Percentiles rank a stretch among this genome's conserved stretches.
Evolutionary conservation across 1,140 invertebrate genomes (phyloP).

Genomic region (Bombus sylvicola): DNA sequence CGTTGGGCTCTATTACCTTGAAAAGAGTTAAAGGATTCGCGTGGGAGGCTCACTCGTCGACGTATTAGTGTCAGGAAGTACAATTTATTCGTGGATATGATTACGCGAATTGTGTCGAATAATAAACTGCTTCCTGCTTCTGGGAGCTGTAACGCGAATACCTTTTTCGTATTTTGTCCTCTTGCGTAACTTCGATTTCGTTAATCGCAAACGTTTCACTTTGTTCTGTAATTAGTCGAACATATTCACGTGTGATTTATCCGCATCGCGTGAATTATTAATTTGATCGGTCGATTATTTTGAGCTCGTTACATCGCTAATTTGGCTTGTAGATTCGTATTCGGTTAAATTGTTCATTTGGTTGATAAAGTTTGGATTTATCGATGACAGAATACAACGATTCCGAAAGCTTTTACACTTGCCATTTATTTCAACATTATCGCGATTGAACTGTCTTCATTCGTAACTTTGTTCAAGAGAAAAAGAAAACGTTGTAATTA

Average conservation of each 20-base stretch:
- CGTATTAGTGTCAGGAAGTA: background rate
- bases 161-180: background rate
- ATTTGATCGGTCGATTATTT: background rate
- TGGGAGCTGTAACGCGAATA: background rate
- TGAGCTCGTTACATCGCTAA: background rate
- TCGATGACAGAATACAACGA: no score
- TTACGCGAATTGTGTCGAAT: background rate
- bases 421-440: no score
- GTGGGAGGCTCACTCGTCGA: background rate
- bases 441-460: no score
- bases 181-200: background rate
- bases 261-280: background rate
- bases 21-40: background rate
- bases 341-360: background rate
- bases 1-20: slow-evolving; percentile 63
- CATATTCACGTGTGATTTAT: background rate
- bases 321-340: background rate
- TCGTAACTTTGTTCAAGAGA: no score
- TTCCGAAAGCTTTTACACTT: no score
- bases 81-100: slow-evolving; percentile 10
- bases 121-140: slow-evolving; percentile 10
- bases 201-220: background rate
- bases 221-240: background rate
- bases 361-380: background rate
- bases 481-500: no score